Evolutionary conservation across 1,140 invertebrate species (phyloP), one percentile per base, ranked within the genome.

Genomic region (Nilaparvata lugens): DNA sequence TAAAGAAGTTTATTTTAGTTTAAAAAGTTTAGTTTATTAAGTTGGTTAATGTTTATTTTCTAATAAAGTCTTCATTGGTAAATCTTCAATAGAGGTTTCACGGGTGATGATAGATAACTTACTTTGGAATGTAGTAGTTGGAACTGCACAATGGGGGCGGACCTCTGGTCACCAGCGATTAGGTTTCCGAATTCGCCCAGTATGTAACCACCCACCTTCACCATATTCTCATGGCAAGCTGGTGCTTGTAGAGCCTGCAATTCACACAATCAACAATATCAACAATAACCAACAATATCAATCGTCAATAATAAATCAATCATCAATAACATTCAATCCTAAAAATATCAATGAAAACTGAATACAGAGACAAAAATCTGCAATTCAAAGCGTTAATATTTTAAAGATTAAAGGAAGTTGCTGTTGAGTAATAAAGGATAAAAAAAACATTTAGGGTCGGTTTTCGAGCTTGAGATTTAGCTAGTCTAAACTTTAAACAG

Each of bases 211-310:
- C 97, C 97, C 48, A 99, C 97, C 85, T 99, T 99, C 0, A 99
- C 97, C 97, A 99, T 99, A 75, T 99, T 99, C 79, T 99, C 97
- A 76, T 99, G 97, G 73, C 97, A 99, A 52, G 97, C 95, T 24
- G 95, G 94, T 45, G 95, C 95, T 81, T 98, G 95, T 52, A 99
- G 75, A 63, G 96, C 92, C 84, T 89, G 70, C 56, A 64, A 62
- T 9, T n/a, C n/a, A n/a, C n/a, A n/a, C n/a, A n/a, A n/a, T n/a
- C n/a, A n/a, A n/a, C n/a, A 28, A 38, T 14, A 7, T 40, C 6
- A 7, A 28, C 6, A 28, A 28, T 14, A 7, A 28, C 19, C 11
- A 52, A 14, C 11, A 11, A 11, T 52, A 52, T 13, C n/a, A n/a
- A n/a, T n/a, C n/a, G n/a, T n/a, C n/a, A 52, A 52, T 52, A 13